These are phyloP conservation scores for Brachypodius melanocephalos DNA, from an alignment of 2,113 vertebrate species.

Conservation along the genomic window DNA sequence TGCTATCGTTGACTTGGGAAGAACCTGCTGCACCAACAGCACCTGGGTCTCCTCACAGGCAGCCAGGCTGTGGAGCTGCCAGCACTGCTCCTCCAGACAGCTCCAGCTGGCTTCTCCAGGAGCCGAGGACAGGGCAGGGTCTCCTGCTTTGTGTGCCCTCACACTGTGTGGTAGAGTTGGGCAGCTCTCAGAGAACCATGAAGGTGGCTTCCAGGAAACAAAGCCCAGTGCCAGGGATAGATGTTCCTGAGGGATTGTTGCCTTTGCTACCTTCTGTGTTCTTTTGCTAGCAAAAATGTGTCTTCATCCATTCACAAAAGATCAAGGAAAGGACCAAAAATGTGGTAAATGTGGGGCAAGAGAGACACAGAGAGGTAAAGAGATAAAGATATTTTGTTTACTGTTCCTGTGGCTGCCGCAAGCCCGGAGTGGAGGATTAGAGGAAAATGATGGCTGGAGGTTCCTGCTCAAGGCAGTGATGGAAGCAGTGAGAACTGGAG, in stretches of 20 bases:
- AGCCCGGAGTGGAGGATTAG: neutral
- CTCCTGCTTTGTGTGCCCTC: accelerated
- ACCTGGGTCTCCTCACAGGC: neutral
- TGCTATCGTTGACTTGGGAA: neutral
- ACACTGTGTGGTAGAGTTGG: neutral
- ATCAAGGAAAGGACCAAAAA: neutral
- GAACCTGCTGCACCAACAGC: neutral
- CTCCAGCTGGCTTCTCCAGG: neutral
- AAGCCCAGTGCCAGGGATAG: neutral
- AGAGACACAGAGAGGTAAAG: neutral
- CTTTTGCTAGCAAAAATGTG: neutral
- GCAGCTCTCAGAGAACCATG: neutral
- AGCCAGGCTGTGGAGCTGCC: neutral
- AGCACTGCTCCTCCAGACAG: no score
- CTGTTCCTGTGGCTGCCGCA: neutral
- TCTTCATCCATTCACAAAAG: neutral
- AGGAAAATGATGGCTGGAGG: neutral
- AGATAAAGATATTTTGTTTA: neutral
- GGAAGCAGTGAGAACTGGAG: neutral
- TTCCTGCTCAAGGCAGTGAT: neutral
- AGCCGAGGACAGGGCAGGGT: neutral
- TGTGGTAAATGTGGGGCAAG: neutral
- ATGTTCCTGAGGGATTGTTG: neutral
- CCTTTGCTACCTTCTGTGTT: neutral
- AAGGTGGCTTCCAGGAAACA: neutral